Evolutionary conservation across 2,888 invertebrate genomes (phyloP).

Genomic region (Brenthis daphne): DNA sequence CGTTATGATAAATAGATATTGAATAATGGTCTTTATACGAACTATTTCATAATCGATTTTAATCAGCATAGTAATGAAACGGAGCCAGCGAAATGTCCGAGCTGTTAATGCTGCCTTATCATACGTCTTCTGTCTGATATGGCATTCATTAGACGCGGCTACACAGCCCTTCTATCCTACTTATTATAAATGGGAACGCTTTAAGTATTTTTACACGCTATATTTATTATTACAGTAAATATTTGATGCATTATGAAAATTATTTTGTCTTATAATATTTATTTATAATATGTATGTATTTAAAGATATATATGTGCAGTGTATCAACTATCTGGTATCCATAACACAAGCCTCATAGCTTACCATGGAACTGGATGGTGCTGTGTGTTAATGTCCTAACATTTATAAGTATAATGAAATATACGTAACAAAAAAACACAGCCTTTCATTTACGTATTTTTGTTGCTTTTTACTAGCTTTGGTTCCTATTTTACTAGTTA

Average conservation of each 20-base stretch:
- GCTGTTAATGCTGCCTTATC: conserved; percentile 39
- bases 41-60: conserved; percentile 40
- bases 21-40: conserved; percentile 40
- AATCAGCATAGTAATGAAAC: conserved; percentile 38
- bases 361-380: no score
- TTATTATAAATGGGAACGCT: conserved; percentile 21
- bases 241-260: neutral
- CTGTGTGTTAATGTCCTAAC: no score
- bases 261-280: no score
- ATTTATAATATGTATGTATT: no score
- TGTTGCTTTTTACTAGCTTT: no score
- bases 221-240: neutral
- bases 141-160: conserved; percentile 38
- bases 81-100: conserved; percentile 34
- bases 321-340: no score
- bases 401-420: no score
- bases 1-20: conserved; percentile 41
- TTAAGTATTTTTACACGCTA: neutral
- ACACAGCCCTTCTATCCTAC: conserved; percentile 18
- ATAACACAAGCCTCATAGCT: no score
- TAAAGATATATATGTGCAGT: no score
- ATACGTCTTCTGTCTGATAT: conserved; percentile 35
- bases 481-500: no score
- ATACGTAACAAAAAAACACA: no score
- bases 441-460: no score